Evolutionary conservation across 2,888 invertebrate genomes (phyloP).

Genomic region (Dilophus febrilis): DNA sequence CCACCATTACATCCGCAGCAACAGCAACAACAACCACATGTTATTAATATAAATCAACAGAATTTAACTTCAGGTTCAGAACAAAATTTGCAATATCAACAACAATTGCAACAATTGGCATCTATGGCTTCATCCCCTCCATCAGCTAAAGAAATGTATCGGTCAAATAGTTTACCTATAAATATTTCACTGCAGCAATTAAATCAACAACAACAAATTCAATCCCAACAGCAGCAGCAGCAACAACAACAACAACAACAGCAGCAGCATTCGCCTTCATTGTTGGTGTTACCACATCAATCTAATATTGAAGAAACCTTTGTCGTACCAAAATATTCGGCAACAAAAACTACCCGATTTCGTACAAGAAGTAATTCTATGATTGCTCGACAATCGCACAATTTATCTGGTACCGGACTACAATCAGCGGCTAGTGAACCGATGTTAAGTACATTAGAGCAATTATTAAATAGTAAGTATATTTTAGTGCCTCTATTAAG

Average conservation of each 20-base stretch:
- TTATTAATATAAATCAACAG: conserved; percentile 14
- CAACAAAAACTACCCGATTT: conserved; percentile 14
- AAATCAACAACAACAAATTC: no score
- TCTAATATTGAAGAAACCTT: conserved; percentile 25
- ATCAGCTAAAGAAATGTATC: conserved; percentile 34
- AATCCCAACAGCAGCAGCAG: no score
- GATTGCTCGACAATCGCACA: conserved; percentile 14
- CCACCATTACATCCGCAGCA: conserved; percentile 13
- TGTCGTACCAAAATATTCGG: conserved; percentile 25
- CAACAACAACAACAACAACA: not conserved
- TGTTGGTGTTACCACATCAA: conserved; percentile 19
- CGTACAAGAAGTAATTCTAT: conserved; percentile 27
- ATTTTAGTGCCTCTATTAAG: no score
- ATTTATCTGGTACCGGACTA: conserved; percentile 21
- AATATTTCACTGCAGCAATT: conserved; percentile 32
- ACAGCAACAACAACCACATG: conserved; percentile 17
- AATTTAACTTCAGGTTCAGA: not conserved
- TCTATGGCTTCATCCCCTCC: conserved; percentile 4
- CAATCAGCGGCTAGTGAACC: conserved; percentile 63
- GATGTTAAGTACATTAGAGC: conserved; percentile 59
- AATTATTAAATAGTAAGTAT: conserved; percentile 39
- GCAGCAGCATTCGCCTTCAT: no score
- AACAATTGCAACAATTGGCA: not conserved
- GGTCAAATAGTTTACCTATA: conserved; percentile 43
- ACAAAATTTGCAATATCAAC: not conserved